phyloP scores from a whole-genome alignment of 2,797 vertebrate genomes.

The Hyperoplus lanceolatus region DNA sequence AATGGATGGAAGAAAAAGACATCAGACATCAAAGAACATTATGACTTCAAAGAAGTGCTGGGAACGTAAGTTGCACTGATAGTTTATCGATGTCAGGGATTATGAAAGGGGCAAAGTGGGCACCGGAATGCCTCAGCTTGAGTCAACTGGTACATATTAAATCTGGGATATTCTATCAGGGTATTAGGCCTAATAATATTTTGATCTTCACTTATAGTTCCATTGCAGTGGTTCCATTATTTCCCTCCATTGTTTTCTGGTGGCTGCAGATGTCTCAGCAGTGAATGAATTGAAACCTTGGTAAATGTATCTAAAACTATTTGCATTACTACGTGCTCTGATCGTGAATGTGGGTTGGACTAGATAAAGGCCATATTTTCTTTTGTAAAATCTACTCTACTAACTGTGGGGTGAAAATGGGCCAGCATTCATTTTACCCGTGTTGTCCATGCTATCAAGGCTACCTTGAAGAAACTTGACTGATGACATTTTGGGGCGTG shows the following conservation, averaged over 20 bases:
- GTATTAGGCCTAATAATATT: too few relatives aligned
- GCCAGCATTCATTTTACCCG: constrained; percentile 4
- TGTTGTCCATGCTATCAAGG: constrained; percentile 11
- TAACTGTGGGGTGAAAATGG: constrained; percentile 4
- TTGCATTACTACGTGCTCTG: neutral
- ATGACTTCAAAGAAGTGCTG: constrained; percentile 90
- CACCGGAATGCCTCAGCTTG: constrained; percentile 6
- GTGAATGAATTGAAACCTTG: neutral
- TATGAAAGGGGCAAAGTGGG: neutral
- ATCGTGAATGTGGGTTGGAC: neutral
- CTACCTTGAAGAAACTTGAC: constrained; percentile 27
- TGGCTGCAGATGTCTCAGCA: neutral
- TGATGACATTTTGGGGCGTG: constrained; percentile 27
- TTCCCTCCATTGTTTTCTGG: neutral
- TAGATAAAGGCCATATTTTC: neutral
- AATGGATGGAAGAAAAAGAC: constrained; percentile 90
- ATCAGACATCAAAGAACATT: constrained; percentile 88
- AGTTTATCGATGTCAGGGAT: constrained; percentile 12
- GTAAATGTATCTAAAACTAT: neutral
- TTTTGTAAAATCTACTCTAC: neutral
- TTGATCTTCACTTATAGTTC: neutral
- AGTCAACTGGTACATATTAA: neutral
- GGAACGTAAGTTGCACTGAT: constrained; percentile 85
- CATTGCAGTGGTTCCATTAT: neutral
- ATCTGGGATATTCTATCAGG: neutral